phyloP scores from a whole-genome alignment of 2,888 invertebrate species.

The Limulus polyphemus region DNA sequence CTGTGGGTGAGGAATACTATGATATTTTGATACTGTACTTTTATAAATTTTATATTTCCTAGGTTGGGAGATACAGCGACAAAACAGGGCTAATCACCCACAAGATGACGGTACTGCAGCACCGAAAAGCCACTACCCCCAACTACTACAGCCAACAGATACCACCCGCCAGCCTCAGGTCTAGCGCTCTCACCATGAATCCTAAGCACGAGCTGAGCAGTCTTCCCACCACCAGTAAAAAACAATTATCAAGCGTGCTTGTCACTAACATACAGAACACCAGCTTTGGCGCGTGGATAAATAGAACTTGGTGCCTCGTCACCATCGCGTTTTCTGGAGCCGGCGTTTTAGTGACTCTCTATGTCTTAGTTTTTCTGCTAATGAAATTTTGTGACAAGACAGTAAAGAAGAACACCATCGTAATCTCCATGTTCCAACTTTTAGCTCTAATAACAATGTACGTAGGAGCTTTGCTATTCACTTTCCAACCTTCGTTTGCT shows the following conservation, averaged over 20 bases:
- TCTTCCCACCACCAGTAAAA: neutral
- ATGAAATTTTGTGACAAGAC: slow-evolving; percentile 25
- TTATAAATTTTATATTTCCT: no score
- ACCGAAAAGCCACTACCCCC: no score
- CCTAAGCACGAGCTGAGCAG: neutral
- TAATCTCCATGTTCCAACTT: slow-evolving; percentile 17
- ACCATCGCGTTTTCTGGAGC: slow-evolving; percentile 17
- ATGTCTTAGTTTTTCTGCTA: slow-evolving; percentile 24
- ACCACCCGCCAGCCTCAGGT: no score
- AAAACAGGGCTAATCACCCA: no score
- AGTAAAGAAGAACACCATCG: slow-evolving; percentile 16
- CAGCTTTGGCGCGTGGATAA: slow-evolving; percentile 15
- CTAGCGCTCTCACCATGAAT: neutral
- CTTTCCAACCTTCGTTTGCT: slow-evolving; percentile 13
- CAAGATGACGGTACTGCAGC: no score
- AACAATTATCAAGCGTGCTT: slow-evolving; percentile 1
- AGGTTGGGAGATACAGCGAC: no score
- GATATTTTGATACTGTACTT: no score
- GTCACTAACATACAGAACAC: slow-evolving; percentile 1
- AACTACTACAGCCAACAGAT: no score
- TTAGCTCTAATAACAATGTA: slow-evolving; percentile 19
- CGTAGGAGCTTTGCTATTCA: slow-evolving; percentile 18
- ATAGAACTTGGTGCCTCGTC: slow-evolving; percentile 19
- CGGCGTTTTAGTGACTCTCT: slow-evolving; percentile 20
- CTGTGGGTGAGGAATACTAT: no score